These are phyloP conservation scores for Ceratothoa steindachneri DNA, from an alignment of 2,888 invertebrate genomes.

Conservation along the genomic window DNA sequence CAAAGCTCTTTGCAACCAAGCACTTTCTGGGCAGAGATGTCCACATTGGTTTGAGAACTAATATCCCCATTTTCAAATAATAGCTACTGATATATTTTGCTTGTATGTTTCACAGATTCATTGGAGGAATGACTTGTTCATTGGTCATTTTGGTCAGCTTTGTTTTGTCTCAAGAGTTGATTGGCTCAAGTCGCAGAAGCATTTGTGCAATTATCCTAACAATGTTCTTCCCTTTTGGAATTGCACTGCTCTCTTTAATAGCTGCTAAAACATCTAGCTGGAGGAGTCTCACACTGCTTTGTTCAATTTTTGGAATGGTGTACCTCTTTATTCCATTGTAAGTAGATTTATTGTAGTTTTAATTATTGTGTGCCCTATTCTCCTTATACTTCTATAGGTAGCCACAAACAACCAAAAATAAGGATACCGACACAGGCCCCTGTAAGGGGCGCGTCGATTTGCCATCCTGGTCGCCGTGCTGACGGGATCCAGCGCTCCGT, in stretches of 20 bases:
- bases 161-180: slow-evolving; percentile 41
- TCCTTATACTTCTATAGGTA: no score
- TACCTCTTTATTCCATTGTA: slow-evolving; percentile 49
- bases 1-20: no score
- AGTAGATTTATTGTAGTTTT: slow-evolving; percentile 18
- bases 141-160: slow-evolving; percentile 41
- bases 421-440: no score
- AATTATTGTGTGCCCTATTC: no score
- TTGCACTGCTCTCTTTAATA: slow-evolving; percentile 48
- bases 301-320: slow-evolving; percentile 26
- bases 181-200: slow-evolving; percentile 37
- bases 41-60: no score
- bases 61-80: no score
- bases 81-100: no score
- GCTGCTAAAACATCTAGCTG: slow-evolving; percentile 48
- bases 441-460: no score
- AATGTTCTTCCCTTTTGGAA: slow-evolving; percentile 49
- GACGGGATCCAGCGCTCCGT: no score
- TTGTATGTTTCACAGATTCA: slow-evolving; percentile 26
- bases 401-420: no score
- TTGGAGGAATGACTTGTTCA: slow-evolving; percentile 38
- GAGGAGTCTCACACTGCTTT: slow-evolving; percentile 48
- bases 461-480: no score
- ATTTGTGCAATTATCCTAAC: slow-evolving; percentile 27
- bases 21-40: no score